Conservation (phyloP, 2,888 invertebrate species). For the Ephialtes manifestator region DNA sequence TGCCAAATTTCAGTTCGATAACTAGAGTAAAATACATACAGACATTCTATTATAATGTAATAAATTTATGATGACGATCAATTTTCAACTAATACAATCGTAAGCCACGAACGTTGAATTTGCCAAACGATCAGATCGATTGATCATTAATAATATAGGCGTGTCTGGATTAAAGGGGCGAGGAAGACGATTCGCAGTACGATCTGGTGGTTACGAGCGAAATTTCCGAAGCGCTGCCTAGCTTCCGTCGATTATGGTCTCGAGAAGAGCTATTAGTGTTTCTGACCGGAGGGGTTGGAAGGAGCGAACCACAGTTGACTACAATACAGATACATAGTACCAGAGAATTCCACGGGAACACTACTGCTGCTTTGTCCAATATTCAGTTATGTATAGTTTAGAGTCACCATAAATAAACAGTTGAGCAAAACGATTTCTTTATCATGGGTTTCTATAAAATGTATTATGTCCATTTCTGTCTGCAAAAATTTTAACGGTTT, state of each 20-base stretch:
- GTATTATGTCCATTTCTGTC: no score
- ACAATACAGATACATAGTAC: slow-evolving; percentile 12
- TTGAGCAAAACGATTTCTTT: no score
- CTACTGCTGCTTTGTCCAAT: not conserved
- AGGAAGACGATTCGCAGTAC: slow-evolving; percentile 34
- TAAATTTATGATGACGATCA: not conserved
- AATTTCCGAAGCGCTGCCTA: slow-evolving; percentile 61
- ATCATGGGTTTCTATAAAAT: no score
- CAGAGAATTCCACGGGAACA: not conserved
- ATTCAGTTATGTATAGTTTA: not conserved
- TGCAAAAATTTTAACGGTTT: no score
- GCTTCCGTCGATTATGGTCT: slow-evolving; percentile 59
- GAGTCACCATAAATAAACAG: no score
- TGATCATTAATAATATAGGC: slow-evolving; percentile 50
- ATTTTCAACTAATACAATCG: slow-evolving; percentile 30
- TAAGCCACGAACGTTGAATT: not conserved
- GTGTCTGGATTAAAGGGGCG: slow-evolving; percentile 34
- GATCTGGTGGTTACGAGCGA: slow-evolving; percentile 50
- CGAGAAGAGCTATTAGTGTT: slow-evolving; percentile 57
- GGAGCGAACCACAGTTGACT: slow-evolving; percentile 20
- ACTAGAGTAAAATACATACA: no score
- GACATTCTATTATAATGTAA: no score
- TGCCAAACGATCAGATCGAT: slow-evolving; percentile 48
- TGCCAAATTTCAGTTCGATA: no score
- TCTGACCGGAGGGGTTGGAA: not conserved